These are phyloP conservation scores for Drosophila ercepeae DNA, from an alignment of 1,140 invertebrate species.

Conservation along the genomic window DNA sequence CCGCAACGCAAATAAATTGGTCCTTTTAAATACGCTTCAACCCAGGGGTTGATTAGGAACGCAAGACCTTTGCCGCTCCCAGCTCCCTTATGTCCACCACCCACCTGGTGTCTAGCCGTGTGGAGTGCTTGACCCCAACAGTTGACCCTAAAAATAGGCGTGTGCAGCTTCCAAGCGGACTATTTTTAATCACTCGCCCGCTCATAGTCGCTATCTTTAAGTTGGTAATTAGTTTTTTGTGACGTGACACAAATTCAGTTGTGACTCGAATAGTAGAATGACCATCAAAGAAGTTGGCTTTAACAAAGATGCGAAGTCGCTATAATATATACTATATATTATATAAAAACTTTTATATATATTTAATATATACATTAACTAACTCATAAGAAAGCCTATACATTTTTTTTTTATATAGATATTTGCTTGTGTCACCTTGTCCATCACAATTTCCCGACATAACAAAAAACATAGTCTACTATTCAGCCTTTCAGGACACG, in stretches of 20 bases:
- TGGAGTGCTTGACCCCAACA: slow-evolving; percentile 53
- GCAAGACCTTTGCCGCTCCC: not conserved
- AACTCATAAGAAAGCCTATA: not conserved
- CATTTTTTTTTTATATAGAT: not conserved
- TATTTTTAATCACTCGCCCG: slow-evolving; percentile 56
- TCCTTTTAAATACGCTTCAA: slow-evolving; percentile 51
- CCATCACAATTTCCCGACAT: slow-evolving; percentile 3
- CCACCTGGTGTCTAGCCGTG: slow-evolving; percentile 41
- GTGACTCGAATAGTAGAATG: slow-evolving; percentile 35
- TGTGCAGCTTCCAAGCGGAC: slow-evolving; percentile 7
- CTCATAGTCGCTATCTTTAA: slow-evolving; percentile 45
- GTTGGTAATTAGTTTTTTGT: slow-evolving; percentile 52
- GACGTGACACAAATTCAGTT: slow-evolving; percentile 64
- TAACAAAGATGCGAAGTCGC: not conserved
- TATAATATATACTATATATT: not conserved
- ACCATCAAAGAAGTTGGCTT: slow-evolving; percentile 9
- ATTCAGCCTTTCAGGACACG: slow-evolving; percentile 62
- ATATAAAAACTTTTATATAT: not conserved
- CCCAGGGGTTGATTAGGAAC: slow-evolving; percentile 44
- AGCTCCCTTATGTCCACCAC: not conserved
- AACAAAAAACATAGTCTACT: slow-evolving; percentile 46
- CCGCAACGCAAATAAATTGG: slow-evolving; percentile 70
- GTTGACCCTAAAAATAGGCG: slow-evolving; percentile 54
- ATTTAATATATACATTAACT: no score
- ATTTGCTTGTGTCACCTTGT: not conserved